phyloP scores from a whole-genome alignment of 2,113 vertebrate genomes.

The Sigmodon hispidus region DNA sequence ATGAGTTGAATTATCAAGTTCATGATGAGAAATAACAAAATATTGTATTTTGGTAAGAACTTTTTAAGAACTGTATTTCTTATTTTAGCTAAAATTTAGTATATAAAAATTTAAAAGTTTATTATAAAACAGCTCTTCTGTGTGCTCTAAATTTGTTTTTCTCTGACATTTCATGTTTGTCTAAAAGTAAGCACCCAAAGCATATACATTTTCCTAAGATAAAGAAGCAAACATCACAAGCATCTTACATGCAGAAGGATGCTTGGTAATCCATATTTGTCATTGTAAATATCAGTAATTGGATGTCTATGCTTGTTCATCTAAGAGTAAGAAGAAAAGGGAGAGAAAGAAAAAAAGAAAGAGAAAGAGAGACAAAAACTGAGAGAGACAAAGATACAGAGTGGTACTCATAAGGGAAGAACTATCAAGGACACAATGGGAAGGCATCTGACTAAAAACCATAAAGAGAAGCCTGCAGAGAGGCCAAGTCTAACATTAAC shows the following conservation, averaged over 20 bases:
- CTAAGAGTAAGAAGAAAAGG: background rate
- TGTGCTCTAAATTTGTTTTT: background rate
- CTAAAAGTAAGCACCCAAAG: background rate
- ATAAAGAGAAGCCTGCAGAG: background rate
- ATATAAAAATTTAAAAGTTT: background rate
- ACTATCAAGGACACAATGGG: background rate
- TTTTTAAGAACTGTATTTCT: background rate
- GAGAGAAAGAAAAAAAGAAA: background rate
- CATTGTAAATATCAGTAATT: fast-evolving
- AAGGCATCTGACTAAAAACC: background rate
- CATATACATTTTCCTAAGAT: background rate
- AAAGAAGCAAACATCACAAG: background rate
- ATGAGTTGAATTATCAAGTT: background rate
- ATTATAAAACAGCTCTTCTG: fast-evolving
- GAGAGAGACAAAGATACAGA: background rate
- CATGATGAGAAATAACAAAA: background rate
- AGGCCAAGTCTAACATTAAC: background rate
- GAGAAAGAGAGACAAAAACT: background rate
- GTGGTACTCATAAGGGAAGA: background rate
- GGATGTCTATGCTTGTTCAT: background rate
- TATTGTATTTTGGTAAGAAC: background rate
- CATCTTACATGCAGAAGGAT: background rate
- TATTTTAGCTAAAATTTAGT: background rate
- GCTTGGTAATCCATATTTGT: background rate
- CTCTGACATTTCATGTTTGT: background rate